Evolutionary conservation across 2,797 vertebrate genomes (phyloP), one percentile per base, ranked within the genome.

Genomic region (Acanthurus lineatus): DNA sequence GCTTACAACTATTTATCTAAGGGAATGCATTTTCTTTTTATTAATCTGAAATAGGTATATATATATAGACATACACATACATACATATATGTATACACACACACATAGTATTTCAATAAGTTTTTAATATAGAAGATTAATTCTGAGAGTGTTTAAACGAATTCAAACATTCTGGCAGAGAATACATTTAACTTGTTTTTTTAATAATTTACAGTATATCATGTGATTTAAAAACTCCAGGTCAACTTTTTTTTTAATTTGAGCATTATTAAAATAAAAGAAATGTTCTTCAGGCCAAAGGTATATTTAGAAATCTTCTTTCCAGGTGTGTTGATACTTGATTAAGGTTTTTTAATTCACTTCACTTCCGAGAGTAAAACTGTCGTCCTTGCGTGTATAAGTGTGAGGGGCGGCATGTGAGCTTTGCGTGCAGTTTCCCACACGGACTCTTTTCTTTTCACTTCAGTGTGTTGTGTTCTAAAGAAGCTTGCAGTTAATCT

Each of bases 401-500:
- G 47, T 59, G 56, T 67, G 47, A 57, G 9, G 19, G 15, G 14
- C 42, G n/a, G 56, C 47, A 57, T 61, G 11, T 25, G 54, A 64
- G 72, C 69, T 79, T 67, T 65, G 69, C 69, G 17, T 81, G 79
- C 71, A 56, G 53, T 86, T 82, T 45, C 74, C 77, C 60, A 70
- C 73, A 52, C 54, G 71, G 35, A 69, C 84, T 75, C 60, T 72
- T 87, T 88, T 84, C 86, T 84, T 84, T 77, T 84, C 73, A 69
- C 42, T 86, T 76, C 72, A 76, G 60, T 72, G 79, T 80, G 53
- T 77, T 82, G 78, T 67, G 71, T 57, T 85, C 66, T 76, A 91
- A 91, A 94, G 91, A 91, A 91, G 93, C 86, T 92, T 91, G 82
- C 76, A 86, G 85, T 91, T 93, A 92, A 93, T 93, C 91, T 93